A percentile compares a stretch with the other conserved stretches of the same genome.
Evolutionary conservation across 2,797 vertebrate genomes (phyloP).

Genomic region (Pangasius djambal): DNA sequence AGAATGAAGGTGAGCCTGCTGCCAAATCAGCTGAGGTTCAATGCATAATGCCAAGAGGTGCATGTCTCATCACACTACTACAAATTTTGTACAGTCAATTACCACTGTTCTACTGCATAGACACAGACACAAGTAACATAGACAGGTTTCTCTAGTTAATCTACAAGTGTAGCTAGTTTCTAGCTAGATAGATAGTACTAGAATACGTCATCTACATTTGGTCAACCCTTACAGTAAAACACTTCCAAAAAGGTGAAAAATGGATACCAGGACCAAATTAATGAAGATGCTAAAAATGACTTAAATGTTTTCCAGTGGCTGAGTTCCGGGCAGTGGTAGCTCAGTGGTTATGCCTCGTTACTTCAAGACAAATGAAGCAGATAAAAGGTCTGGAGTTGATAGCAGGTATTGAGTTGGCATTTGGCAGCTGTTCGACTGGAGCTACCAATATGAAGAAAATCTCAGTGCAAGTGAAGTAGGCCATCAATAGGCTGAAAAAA

Average conservation of each 20-base stretch:
- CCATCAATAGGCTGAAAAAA: no score
- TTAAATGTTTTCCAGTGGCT: background rate
- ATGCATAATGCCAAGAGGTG: background rate
- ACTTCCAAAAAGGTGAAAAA: background rate
- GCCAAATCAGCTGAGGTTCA: conserved; percentile 21
- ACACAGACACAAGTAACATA: background rate
- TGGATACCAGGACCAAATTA: background rate
- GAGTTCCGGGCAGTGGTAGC: background rate
- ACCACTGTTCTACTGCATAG: background rate
- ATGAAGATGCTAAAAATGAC: background rate
- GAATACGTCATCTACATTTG: background rate
- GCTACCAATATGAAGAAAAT: no score
- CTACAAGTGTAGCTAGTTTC: background rate
- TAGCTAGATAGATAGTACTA: background rate
- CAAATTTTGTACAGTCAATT: background rate
- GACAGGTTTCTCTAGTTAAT: background rate
- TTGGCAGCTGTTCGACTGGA: no score
- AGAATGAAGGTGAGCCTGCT: background rate
- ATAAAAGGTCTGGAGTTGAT: no score
- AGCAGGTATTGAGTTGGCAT: no score
- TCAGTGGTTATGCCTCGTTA: background rate
- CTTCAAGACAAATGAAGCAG: no score
- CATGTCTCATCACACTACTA: background rate
- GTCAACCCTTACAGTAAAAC: background rate
- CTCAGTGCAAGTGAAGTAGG: no score